These are phyloP conservation scores for Himalopsyche japonica DNA, from an alignment of 2,888 invertebrate species.

Conservation along the genomic window DNA sequence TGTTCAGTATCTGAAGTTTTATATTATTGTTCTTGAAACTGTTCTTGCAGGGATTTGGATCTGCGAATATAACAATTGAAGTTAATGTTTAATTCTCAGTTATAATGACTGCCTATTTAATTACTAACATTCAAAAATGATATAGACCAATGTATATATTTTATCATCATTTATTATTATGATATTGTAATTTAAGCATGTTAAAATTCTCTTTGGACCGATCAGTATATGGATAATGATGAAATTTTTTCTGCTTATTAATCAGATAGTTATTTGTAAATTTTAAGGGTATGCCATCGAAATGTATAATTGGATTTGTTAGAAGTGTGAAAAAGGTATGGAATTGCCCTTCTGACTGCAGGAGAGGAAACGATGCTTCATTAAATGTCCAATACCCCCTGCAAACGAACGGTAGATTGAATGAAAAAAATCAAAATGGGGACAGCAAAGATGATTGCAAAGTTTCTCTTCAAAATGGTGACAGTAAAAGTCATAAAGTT, in stretches of 20 bases:
- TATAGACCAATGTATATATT: too few species aligned
- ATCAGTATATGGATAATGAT: background rate
- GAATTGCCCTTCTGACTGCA: slow-evolving; percentile 49
- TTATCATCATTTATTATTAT: too few species aligned
- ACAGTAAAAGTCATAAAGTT: slow-evolving; percentile 47
- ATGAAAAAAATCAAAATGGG: slow-evolving; percentile 33
- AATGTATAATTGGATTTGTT: slow-evolving; percentile 53
- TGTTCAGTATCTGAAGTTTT: background rate
- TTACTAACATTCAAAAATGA: too few species aligned
- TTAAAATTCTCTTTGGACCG: too few species aligned
- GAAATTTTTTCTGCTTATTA: background rate
- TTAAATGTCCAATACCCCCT: slow-evolving; percentile 28
- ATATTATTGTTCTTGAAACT: too few species aligned
- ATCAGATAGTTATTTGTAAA: background rate
- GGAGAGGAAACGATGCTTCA: slow-evolving; percentile 5
- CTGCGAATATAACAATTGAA: too few species aligned
- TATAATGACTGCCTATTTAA: too few species aligned
- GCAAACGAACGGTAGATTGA: background rate
- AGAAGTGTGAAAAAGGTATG: slow-evolving; percentile 55
- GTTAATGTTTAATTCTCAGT: too few species aligned
- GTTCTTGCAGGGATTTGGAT: too few species aligned
- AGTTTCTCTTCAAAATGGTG: slow-evolving; percentile 38
- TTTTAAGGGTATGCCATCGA: slow-evolving; percentile 52
- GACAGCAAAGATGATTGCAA: slow-evolving; percentile 42
- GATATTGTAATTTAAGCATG: too few species aligned